Base-by-base conservation (phyloP, 2,797 vertebrate genomes). In the Geotrypetes seraphini region DNA sequence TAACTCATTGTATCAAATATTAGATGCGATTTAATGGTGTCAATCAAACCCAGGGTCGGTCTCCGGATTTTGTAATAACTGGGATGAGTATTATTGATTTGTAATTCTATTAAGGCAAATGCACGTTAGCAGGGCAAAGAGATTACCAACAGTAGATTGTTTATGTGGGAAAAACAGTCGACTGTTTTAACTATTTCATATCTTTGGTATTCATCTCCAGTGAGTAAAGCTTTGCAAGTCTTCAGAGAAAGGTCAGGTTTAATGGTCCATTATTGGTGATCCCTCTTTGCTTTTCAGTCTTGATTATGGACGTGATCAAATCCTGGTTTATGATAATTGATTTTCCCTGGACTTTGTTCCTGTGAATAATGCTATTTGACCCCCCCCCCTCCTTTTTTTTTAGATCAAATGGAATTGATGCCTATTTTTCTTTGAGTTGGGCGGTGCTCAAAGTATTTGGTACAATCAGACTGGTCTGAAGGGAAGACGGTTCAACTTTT, bases 301-400 rank as follows among this genome's bases (percentile, higher is more conserved):
- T 62, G 63, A 53, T 35, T 4, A 0, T 29, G 45, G 68, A 47
- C 51, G 37, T 62, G 60, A 70, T 68, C 63, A 62, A 64, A 64
- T 68, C 62, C 56, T 68, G 63, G 61, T 72, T 73, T 69, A 53
- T 60, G 70, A 66, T 67, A 68, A 78, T 72, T 73, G 60, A 66
- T 73, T 73, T 73, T 57, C 58, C 54, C 53, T 62, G 56, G 35
- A 47, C 57, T 62, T 61, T 56, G 56, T 61, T 53, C 56, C 60
- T 63, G 59, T 60, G 61, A 75, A 71, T 67, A 63, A 65, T 63
- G 66, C 68, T 61, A 60, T 66, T 71, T 69, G 58, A 62, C 68
- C 69, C 63, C 12, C 37, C 54, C 54, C 57, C n/a, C 23, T 66
- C 52, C 60, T 53, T 51, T 64, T 41, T 65, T 62, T 58, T 63